Evolutionary conservation across 2,888 invertebrate genomes (phyloP), one percentile per base, ranked within the genome.

Genomic region (Tetrapedia diversipes): DNA sequence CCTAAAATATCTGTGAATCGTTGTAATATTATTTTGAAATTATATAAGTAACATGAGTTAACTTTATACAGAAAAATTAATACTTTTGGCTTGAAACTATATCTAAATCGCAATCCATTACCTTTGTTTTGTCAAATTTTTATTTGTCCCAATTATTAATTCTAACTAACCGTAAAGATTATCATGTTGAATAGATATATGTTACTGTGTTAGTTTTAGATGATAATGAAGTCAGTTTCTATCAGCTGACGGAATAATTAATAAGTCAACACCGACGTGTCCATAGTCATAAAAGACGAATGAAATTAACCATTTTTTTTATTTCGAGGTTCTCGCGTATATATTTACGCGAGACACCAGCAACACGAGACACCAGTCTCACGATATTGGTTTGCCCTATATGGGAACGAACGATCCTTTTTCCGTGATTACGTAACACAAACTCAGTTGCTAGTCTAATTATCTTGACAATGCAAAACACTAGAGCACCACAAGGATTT

Each of bases 241-340:
- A 47, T 61, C 56, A 53, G 47, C 43, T 41, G 66, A 61, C 41
- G 34, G 45, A 54, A 70, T 79, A 81, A 81, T 79, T 73, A 72
- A 24, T 32, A 34, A 10, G 22, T 16, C 45, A 49, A 63, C 63
- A 39, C 34, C 41, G 10, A 27, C 34, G 27, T 66, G 29, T 43
- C 27, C 43, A 72, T 76, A 76, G 67, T 70, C 47, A n/a, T 39
- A 56, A 70, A 66, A 75, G 8, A 61, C 41, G 34, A 57, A 65
- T 24, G 49, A 61, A 39, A 53, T 56, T 66, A 49, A 67, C 51
- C 43, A 77, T 61, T 67, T 34, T 34, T 1, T 51, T n/a, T n/a
- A n/a, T n/a, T n/a, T 22, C 49, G 65, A 49, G 73, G 61, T 76
- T 61, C 64, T 34, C 14, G 51, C 37, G 60, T 39, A 22, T 41